Conservation (phyloP, 30 jellyfish, hydroid and myxozoan genomes). For the Turritopsis rubra region DNA sequence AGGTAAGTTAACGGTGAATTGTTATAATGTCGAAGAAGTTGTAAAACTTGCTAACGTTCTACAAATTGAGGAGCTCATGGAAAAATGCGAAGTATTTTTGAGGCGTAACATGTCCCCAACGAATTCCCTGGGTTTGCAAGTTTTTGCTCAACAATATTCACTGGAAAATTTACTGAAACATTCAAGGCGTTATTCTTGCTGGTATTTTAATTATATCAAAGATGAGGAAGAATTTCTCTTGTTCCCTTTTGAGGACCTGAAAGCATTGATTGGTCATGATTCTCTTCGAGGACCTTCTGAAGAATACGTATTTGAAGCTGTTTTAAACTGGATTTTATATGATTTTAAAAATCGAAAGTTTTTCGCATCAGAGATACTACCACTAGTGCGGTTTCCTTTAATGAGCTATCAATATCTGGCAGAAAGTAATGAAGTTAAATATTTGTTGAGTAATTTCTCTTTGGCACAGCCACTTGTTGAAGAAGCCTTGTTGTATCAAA, state of each 20-base stretch:
- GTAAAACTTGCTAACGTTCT: constrained; percentile 44
- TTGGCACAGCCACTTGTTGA: constrained; percentile 44
- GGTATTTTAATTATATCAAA: constrained; percentile 81
- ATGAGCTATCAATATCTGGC: constrained; percentile 59
- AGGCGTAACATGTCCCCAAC: constrained; percentile 66
- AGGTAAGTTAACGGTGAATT: constrained; percentile 48
- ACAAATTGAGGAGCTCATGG: constrained; percentile 49
- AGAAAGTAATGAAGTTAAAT: constrained; percentile 52
- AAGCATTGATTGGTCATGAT: constrained; percentile 60
- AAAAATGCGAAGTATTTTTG: constrained; percentile 78
- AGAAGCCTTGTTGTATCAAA: constrained; percentile 56
- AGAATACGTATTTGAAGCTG: constrained; percentile 71
- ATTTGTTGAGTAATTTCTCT: constrained; percentile 51
- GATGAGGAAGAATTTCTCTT: constrained; percentile 67
- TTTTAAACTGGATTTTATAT: constrained; percentile 70
- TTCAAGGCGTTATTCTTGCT: constrained; percentile 70
- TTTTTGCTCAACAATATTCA: constrained; percentile 68
- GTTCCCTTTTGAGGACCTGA: constrained; percentile 50
- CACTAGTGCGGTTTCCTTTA: constrained; percentile 61
- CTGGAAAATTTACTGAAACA: constrained; percentile 55
- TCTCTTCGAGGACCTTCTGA: constrained; percentile 78
- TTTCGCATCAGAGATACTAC: constrained; percentile 35
- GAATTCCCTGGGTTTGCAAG: constrained; percentile 73
- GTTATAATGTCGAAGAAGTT: constrained; percentile 72
- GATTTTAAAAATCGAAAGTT: constrained; percentile 47